Evolutionary conservation across 2,888 invertebrate genomes (phyloP), one percentile per base, ranked within the genome.

Genomic region (Amblyteles armatorius): DNA sequence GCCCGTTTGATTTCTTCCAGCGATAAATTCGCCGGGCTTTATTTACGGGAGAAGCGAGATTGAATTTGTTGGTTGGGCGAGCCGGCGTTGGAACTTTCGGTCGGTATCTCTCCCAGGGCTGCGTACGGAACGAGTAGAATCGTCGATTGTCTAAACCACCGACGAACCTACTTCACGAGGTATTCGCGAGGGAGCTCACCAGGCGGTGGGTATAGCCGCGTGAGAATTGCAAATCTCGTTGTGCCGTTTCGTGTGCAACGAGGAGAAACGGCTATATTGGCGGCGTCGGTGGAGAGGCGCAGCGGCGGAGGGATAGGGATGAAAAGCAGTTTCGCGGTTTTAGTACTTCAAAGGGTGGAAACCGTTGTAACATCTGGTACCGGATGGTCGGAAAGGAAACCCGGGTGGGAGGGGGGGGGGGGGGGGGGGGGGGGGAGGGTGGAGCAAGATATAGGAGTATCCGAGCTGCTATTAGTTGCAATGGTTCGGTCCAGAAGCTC

Each of bases 311-410:
- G 52, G 22, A 22, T 69, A 50, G 55, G 60, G 57, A 60, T 73
- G 86, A 87, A 86, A 81, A 88, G 87, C 86, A 87, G 87, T 90
- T 89, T 85, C 82, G 88, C 50, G 86, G 88, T 87, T 87, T 90
- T 88, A 88, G 86, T 83, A 82, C 79, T 84, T 90, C 87, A 89
- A 89, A 90, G 88, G 86, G 84, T 81, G 74, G 26, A 73, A 77
- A 52, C 63, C 68, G 77, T 82, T 82, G 85, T 82, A 85, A 85
- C 85, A 85, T 85, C 85, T 85, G 85, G 68, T 82, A 74, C 60
- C 44, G 77, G 69, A 65, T 78, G 57, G 55, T 33, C 48, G 29
- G 48, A 78, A 83, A 82, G 82, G 79, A 85, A 77, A 73, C 79
- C 68, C 50, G n/a, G n/a, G n/a, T n/a, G n/a, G n/a, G n/a, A n/a